Evolutionary conservation across 1,140 invertebrate genomes (phyloP).

Genomic region (Hirudo medicinalis): DNA sequence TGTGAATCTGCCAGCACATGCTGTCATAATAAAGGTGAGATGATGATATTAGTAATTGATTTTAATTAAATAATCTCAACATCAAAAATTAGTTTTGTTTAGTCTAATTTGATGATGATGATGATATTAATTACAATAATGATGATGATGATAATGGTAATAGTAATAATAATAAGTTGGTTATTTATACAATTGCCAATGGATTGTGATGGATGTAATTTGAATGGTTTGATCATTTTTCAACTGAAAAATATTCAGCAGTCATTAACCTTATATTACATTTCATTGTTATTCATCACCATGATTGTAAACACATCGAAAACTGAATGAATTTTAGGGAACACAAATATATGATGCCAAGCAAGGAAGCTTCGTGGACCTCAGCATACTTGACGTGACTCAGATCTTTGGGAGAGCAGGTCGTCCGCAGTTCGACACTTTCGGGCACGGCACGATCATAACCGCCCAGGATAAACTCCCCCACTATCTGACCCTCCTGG

Average conservation of each 20-base stretch:
- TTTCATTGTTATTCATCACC: background rate
- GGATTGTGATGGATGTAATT: too few species aligned
- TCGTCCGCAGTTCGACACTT: conserved; percentile 60
- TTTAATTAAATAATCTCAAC: too few species aligned
- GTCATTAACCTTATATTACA: background rate
- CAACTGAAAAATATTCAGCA: too few species aligned
- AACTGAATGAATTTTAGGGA: conserved; percentile 50
- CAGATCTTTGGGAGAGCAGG: conserved; percentile 99
- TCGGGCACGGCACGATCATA: conserved; percentile 83
- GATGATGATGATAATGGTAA: too few species aligned
- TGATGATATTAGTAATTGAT: background rate
- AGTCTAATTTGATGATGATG: too few species aligned
- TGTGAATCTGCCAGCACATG: conserved; percentile 94
- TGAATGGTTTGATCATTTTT: too few species aligned
- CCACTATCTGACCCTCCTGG: conserved; percentile 84
- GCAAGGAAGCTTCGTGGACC: conserved; percentile 79
- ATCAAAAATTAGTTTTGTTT: too few species aligned
- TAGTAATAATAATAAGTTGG: too few species aligned
- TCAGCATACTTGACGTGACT: conserved; percentile 90
- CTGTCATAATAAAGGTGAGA: conserved; percentile 78
- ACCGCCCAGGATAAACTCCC: conserved; percentile 80
- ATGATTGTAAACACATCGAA: background rate
- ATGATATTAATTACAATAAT: too few species aligned
- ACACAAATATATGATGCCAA: conserved; percentile 96
- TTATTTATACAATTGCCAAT: too few species aligned